Base-by-base conservation (phyloP, 2,113 vertebrate genomes). In the Columba janthina region DNA sequence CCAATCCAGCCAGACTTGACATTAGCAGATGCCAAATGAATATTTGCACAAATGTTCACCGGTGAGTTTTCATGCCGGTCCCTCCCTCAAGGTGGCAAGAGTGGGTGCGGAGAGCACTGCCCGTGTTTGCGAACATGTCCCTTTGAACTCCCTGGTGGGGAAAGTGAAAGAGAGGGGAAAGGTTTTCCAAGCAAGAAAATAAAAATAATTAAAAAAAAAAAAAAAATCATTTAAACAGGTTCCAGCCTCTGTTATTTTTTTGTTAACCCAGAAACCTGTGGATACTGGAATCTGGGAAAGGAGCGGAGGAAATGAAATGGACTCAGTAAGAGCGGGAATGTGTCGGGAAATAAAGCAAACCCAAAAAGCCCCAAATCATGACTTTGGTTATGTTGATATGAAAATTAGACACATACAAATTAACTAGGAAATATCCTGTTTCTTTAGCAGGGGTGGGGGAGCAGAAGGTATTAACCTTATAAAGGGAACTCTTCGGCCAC, bases 1-100 rank as follows among this genome's bases (percentile, higher is more conserved):
- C 88, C 64, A 96, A 89, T 92, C 94, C 96, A 97, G 94, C 97
- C 89, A 96, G 96, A 96, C 88, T 95, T 94, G 90, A 96, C 97
- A 95, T 96, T 93, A 94, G 79, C 92, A 93, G 95, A 96, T 97
- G 96, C 96, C 97, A 96, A 93, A 84, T 65, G 95, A 96, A 92
- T 97, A 96, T 94, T 97, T 97, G 97, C 92, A 94, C 94, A 93
- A 96, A 95, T 87, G 91, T 94, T 94, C 95, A 93, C 36, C 76
- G 86, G 87, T 14, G 50, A 74, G 94, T 90, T 97, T 95, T 91
- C 2, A 11, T 90, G 92, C 93, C 87, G 11, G 91, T 92, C 88
- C 93, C 93, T 94, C 95, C 83, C 94, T 96, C 90, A 93, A 91
- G 94, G 96, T 97, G 96, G 96, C 95, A 95, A 96, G 89, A 70